Base-by-base conservation (phyloP, 2,888 invertebrate genomes). In the Oligia fasciuncula region DNA sequence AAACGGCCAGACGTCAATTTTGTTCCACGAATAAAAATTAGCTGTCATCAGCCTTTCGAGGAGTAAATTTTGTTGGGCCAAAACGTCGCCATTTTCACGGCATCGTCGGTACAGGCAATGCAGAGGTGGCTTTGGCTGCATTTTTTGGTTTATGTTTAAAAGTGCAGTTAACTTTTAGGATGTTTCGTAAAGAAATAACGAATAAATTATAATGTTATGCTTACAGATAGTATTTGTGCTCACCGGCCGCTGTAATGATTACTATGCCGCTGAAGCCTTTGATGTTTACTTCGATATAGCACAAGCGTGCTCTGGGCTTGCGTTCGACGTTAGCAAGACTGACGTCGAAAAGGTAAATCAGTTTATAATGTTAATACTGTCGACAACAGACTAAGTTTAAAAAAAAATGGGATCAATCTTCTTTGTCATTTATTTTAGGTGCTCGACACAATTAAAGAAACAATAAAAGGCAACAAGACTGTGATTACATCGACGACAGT, bases 221-320 rank as follows among this genome's bases (percentile, higher is more conserved):
- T 81, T 83, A 57, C 84, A 89, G 88, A 81, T 89, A 68, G 54
- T 78, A 1, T 89, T 89, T 68, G 85, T 89, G 13, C 57, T 90
- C n/a, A 89, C 88, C 6, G 89, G 84, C 8, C 19, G 4, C 49
- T 88, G 87, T 65, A 0, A 0, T 4, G 8, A 11, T n/a, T 0
- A 0, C 1, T 0, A 73, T n/a, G 1, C 4, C 0, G 0, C 29
- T 57, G 6, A 4, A 71, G 54, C 63, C 5, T 88, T 73, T 11
- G 70, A 81, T 65, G 79, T 90, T 8, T 89, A 74, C 67, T 89
- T 77, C 19, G 83, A 88, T 9, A 79, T 90, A 79, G 89, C 88
- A 17, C 67, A 77, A 0, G 89, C 87, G 17, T 85, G 89, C 67
- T 74, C 84, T 23, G 89, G 88, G 19, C 73, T 80, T 29, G 83